Conservation (phyloP, 2,113 vertebrate species). For the Cyrtonyx montezumae region DNA sequence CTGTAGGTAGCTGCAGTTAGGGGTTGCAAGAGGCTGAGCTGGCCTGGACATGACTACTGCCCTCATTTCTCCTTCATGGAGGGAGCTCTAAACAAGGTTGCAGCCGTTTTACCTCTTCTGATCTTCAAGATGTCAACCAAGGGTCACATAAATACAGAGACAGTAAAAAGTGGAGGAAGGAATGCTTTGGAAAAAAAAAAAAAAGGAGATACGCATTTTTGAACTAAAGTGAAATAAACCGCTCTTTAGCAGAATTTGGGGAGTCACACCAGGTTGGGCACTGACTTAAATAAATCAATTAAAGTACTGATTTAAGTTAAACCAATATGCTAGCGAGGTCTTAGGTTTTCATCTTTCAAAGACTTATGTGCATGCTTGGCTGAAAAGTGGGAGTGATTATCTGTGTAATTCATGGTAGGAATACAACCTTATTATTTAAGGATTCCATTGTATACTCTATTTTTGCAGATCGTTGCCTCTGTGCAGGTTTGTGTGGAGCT, state of each 20-base stretch:
- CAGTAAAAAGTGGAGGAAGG: background rate
- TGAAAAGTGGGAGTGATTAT: conserved; percentile 60
- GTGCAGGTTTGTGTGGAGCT: background rate
- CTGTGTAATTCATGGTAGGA: conserved; percentile 48
- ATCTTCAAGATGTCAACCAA: background rate
- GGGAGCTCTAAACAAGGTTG: background rate
- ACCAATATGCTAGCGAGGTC: conserved; percentile 51
- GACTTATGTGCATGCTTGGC: conserved; percentile 44
- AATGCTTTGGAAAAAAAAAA: background rate
- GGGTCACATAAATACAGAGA: background rate
- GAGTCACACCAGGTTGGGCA: background rate
- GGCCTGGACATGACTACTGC: background rate
- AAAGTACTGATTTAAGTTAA: conserved; percentile 59
- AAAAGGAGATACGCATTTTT: accelerated
- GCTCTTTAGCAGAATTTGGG: background rate
- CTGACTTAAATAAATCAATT: conserved; percentile 57
- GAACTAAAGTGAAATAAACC: background rate
- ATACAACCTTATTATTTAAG: conserved; percentile 36
- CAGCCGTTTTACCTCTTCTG: conserved; percentile 1
- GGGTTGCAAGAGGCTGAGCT: background rate
- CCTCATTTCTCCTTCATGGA: background rate
- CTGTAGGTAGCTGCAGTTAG: background rate
- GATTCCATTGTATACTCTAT: background rate
- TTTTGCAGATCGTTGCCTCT: conserved; percentile 16
- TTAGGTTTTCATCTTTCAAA: conserved; percentile 61